phyloP scores from a whole-genome alignment of 1,140 invertebrate genomes.

The Thaumetopoea pityocampa region DNA sequence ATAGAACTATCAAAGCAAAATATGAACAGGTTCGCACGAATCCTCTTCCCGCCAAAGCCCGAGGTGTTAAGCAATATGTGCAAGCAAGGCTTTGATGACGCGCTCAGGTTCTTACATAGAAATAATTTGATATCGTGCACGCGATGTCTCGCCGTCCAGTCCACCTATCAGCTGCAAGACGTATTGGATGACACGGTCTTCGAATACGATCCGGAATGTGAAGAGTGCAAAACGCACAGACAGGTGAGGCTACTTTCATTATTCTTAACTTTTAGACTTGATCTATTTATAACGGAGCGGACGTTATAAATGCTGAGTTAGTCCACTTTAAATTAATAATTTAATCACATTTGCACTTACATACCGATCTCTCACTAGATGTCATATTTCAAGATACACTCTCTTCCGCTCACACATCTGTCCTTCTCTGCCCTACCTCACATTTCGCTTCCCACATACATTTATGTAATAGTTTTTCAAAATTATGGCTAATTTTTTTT shows the following conservation, averaged over 20 bases:
- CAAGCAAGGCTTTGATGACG: conserved; percentile 98
- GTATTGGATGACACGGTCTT: conserved; percentile 80
- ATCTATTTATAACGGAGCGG: too few relatives aligned
- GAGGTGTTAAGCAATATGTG: conserved; percentile 96
- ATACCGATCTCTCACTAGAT: too few relatives aligned
- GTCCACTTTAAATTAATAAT: too few relatives aligned
- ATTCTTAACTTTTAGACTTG: neutral
- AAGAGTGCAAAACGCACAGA: conserved; percentile 89
- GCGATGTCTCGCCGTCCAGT: conserved; percentile 88
- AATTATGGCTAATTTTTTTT: too few relatives aligned
- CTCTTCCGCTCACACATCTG: too few relatives aligned
- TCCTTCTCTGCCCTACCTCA: too few relatives aligned
- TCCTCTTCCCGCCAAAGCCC: conserved; percentile 95
- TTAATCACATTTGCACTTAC: too few relatives aligned
- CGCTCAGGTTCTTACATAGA: conserved; percentile 92
- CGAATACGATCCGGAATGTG: conserved; percentile 88
- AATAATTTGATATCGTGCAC: conserved; percentile 94
- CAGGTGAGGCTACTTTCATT: conserved; percentile 76
- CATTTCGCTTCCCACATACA: too few relatives aligned
- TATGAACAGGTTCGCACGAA: conserved; percentile 92
- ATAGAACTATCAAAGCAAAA: conserved; percentile 95
- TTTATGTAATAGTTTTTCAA: too few relatives aligned
- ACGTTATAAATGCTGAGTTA: too few relatives aligned
- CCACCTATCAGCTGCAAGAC: conserved; percentile 87
- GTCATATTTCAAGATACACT: too few relatives aligned